phyloP scores from a whole-genome alignment of 2,113 vertebrate species.

The Nerophis ophidion region DNA sequence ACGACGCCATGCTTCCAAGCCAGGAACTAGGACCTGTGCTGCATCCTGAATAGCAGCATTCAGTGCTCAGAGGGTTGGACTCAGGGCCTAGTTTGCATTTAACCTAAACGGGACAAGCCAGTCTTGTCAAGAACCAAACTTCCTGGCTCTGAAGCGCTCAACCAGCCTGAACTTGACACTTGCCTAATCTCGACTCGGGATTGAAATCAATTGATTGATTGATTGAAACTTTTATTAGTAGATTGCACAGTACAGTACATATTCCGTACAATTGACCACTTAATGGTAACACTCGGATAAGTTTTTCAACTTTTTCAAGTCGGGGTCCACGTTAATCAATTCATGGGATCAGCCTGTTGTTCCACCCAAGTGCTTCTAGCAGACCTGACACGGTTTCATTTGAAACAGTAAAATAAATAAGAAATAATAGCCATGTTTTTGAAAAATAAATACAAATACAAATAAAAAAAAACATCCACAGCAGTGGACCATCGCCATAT shows the following conservation, averaged over 20 bases:
- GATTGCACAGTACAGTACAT: no score
- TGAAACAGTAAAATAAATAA: no score
- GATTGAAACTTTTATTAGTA: no score
- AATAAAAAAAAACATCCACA: no score
- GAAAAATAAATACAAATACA: no score
- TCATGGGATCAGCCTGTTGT: conserved; percentile 55
- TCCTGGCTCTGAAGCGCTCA: conserved; percentile 57
- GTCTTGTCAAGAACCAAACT: conserved; percentile 55
- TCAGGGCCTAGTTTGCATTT: conserved; percentile 61
- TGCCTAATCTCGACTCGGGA: conserved; percentile 56
- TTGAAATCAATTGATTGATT: no score
- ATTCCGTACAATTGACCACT: no score
- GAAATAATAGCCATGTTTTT: no score
- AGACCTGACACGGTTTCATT: conserved; percentile 68
- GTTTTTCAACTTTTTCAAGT: no score
- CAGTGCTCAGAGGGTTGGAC: conserved; percentile 38
- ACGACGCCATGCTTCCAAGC: background rate
- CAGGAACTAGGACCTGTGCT: background rate
- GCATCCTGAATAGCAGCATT: conserved; percentile 20
- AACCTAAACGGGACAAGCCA: conserved; percentile 38
- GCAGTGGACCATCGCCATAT: no score
- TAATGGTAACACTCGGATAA: no score
- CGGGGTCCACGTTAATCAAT: no score
- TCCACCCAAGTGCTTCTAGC: conserved; percentile 45
- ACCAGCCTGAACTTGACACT: conserved; percentile 66